phyloP scores from a whole-genome alignment of 2,113 vertebrate species.

The Stomatorhinus ivindoensis region DNA sequence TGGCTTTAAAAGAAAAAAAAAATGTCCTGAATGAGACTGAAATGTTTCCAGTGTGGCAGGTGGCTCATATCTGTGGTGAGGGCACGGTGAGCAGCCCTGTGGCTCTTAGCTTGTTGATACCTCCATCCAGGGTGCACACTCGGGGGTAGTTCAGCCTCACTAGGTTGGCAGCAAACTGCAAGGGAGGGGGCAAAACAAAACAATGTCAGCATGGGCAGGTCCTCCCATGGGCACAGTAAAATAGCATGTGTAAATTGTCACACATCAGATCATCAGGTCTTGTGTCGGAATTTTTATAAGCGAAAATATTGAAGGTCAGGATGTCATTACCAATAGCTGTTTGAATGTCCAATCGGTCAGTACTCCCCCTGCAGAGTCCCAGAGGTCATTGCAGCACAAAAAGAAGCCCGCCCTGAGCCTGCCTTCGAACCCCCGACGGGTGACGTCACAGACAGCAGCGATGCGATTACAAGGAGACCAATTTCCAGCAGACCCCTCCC shows the following conservation, averaged over 20 bases:
- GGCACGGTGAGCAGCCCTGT: constrained; percentile 90
- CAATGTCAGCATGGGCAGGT: not conserved
- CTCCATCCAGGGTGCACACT: constrained; percentile 87
- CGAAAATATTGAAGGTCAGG: not conserved
- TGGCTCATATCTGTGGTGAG: constrained; percentile 84
- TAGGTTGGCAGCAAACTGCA: constrained; percentile 85
- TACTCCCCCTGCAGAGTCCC: not conserved
- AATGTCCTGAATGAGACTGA: not conserved
- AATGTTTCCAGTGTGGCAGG: not conserved
- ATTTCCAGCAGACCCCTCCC: not conserved
- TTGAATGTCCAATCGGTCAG: not conserved
- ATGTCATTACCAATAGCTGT: not conserved
- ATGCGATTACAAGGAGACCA: not conserved
- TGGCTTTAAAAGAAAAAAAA: not conserved
- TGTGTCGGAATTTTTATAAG: not conserved
- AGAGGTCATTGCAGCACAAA: not conserved
- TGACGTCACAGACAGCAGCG: not conserved
- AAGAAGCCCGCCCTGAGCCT: not conserved
- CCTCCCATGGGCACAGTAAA: not conserved
- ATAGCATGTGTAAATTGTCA: not conserved
- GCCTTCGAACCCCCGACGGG: not conserved
- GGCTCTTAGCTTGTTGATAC: constrained; percentile 94
- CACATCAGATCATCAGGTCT: not conserved
- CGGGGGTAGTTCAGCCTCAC: constrained; percentile 84
- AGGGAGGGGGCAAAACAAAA: not conserved